Evolutionary conservation across 2,797 vertebrate genomes (phyloP), one percentile per base, ranked within the genome.

Genomic region (Falco rusticolus): DNA sequence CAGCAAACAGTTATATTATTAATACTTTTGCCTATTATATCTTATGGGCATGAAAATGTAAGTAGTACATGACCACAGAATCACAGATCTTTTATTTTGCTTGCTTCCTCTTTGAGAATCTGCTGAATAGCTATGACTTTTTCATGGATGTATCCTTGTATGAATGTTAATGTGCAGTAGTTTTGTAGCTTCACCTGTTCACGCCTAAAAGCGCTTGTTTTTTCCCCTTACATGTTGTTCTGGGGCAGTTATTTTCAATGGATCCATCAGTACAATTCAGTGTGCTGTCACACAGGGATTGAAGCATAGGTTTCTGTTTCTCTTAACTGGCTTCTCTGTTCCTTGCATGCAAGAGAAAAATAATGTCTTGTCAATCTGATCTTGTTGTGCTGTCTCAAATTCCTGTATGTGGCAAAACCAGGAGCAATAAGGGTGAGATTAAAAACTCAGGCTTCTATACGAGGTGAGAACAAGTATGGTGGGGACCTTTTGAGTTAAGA

Each of bases 181-280:
- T 56, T 86, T 61, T 75, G 64, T 79, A 74, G 13, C 43, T 79
- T 93, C 17, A 64, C 61, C 56, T 84, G 18, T 93, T 93, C 33
- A 11, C 57, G 34, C 18, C 66, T 82, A 13, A 86, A 84, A 82
- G 59, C 28, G 76, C 75, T 90, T 61, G 21, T 4, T 82, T 76
- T 33, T 54, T 33, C 4, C 11, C 4, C 6, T 39, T 0, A 1
- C 1, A 1, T 4, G 3, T 51, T 84, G 14, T 53, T 54, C 25
- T 54, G 18, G 25, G 22, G 15, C 43, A 9, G 37, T 69, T 90
- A 53, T 79, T 89, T 69, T 18, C 14, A 19, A 0, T 41, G 57
- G 48, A 64, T 83, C 72, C 19, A 28, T 22, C 37, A 54, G 28
- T 22, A 34, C 51, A 70, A 0, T 87, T 84, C 17, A 12, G n/a